These are phyloP conservation scores for Teinopalpus imperialis DNA, from an alignment of 2,888 invertebrate genomes.

Conservation along the genomic window DNA sequence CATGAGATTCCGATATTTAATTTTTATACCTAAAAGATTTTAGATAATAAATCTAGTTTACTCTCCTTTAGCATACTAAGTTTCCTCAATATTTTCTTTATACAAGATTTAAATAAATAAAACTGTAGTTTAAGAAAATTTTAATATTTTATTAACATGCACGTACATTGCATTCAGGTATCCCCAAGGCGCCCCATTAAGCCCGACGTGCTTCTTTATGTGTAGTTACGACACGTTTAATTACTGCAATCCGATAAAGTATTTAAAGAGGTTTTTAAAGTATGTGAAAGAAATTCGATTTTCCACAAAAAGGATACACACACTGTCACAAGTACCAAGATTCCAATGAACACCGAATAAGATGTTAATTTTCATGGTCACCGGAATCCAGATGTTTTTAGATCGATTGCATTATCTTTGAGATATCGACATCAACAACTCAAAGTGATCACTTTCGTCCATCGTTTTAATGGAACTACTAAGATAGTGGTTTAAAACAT, in stretches of 20 bases:
- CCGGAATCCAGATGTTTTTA: constrained; percentile 6
- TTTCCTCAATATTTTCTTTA: too few relatives aligned
- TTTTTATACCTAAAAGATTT: too few relatives aligned
- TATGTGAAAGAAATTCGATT: constrained; percentile 6
- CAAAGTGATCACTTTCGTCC: constrained; percentile 1
- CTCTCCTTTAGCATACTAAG: too few relatives aligned
- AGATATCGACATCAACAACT: neutral
- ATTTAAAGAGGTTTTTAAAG: constrained; percentile 14
- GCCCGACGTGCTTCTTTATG: constrained; percentile 11
- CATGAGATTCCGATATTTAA: too few relatives aligned
- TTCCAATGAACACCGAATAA: constrained; percentile 8
- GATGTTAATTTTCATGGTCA: constrained; percentile 9
- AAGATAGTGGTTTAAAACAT: neutral
- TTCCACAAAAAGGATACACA: constrained; percentile 1
- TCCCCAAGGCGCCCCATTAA: constrained; percentile 18
- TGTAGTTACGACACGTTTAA: constrained; percentile 18
- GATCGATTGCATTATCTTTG: constrained; percentile 9
- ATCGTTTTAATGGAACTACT: neutral
- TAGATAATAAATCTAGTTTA: too few relatives aligned
- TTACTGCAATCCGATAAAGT: constrained; percentile 8
- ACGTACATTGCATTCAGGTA: too few relatives aligned
- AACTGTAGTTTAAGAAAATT: too few relatives aligned
- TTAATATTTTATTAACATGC: too few relatives aligned
- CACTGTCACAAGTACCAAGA: neutral
- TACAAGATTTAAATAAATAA: too few relatives aligned